phyloP scores from a whole-genome alignment of 64 coral and sea anemone genomes.

The Pachyseris speciosa region DNA sequence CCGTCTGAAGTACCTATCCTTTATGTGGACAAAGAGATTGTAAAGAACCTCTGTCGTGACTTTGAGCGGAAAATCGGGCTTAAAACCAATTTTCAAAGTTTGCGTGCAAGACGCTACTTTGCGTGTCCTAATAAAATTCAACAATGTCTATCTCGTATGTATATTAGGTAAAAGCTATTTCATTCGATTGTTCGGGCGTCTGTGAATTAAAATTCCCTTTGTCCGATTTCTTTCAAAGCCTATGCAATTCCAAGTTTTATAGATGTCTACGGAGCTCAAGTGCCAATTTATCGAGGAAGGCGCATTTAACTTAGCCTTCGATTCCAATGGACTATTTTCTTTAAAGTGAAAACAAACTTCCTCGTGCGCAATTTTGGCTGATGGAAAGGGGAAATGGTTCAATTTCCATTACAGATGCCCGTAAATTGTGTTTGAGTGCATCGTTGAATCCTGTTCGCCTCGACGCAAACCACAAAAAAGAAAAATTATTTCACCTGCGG shows the following conservation, averaged over 20 bases:
- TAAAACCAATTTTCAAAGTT: slow-evolving; percentile 30
- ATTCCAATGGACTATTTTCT: background rate
- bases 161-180: slow-evolving; percentile 91
- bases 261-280: background rate
- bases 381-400: slow-evolving; percentile 37
- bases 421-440: slow-evolving; percentile 3
- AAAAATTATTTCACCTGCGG: background rate
- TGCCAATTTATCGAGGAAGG: background rate
- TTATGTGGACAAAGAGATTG: slow-evolving; percentile 2
- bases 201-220: slow-evolving; percentile 42
- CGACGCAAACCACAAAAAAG: background rate
- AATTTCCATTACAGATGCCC: slow-evolving; percentile 25
- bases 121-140: slow-evolving; percentile 79
- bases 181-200: slow-evolving; percentile 75
- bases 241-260: background rate
- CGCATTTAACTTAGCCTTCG: background rate
- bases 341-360: slow-evolving; percentile 13
- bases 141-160: slow-evolving; percentile 94
- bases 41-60: background rate
- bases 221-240: background rate
- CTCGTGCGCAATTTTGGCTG: background rate
- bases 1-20: slow-evolving; percentile 53
- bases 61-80: background rate
- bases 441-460: background rate
- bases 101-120: slow-evolving; percentile 26